Evolutionary conservation across 2,888 invertebrate genomes (phyloP), one percentile per base, ranked within the genome.

Genomic region (Chydorus sphaericus): DNA sequence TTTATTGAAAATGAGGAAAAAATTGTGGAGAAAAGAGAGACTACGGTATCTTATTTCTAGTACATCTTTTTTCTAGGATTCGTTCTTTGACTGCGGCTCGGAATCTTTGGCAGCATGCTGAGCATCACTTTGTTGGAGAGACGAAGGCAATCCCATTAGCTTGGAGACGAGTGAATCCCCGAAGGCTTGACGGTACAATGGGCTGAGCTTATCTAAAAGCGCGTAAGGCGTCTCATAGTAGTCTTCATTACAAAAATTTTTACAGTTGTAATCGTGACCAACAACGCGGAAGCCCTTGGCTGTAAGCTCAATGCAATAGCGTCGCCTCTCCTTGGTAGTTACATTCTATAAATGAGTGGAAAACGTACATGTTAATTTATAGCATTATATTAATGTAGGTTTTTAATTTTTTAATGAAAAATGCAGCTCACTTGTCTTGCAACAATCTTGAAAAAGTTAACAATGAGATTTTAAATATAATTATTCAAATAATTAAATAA

Each of bases 201-300:
- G 79, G 66, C 89, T 90, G 48, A 88, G 76, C 59, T 72, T 75
- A 65, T 85, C 80, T 48, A 91, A 71, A 26, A 91, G 70, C 48
- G 86, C 79, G 68, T 89, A 88, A 0, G 85, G 84, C 0, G 90
- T 89, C 67, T 89, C 87, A 64, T 78, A 88, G 68, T 79, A 81
- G 54, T 73, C 72, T 56, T 71, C 72, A 10, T 44, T 29, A 20
- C 30, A n/a, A 7, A 36, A 20, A 33, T 53, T 29, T 36, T 23
- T 55, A 36, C 36, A 31, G 36, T 55, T 55, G 18, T 55, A 48
- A 66, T 87, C 80, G 66, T 79, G 79, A 4, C 84, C 82, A 18
- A 83, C 81, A 30, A 89, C 77, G 62, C 79, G 71, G 69, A 87
- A 90, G 5, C 90, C 89, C 18, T 74, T 70, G 0, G 75, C 72